A percentile compares a stretch with the other conserved stretches of the same genome.
Evolutionary conservation across 35 echinoderm and acorn worm genomes (phyloP).

Genomic region (Anneissia japonica): DNA sequence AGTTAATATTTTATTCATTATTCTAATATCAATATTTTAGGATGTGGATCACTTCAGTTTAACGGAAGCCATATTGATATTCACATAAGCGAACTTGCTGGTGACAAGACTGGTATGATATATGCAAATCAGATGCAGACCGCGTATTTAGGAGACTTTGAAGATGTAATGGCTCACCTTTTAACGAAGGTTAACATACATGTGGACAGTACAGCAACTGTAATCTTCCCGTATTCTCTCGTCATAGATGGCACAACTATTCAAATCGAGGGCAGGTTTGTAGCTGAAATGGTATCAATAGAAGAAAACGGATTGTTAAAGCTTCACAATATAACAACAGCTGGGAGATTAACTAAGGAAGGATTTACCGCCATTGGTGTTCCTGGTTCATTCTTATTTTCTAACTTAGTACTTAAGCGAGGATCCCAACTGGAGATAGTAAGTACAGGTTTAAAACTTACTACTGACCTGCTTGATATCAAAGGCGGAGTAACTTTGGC

Average conservation of each 20-base stretch:
- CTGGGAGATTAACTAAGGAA: slow-evolving; percentile 10
- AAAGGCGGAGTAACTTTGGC: slow-evolving; percentile 44
- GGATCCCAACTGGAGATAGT: slow-evolving; percentile 24
- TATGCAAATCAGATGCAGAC: slow-evolving; percentile 29
- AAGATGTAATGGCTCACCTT: slow-evolving; percentile 12
- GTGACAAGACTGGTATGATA: slow-evolving; percentile 62
- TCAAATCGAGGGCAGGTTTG: slow-evolving; percentile 33
- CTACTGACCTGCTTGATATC: slow-evolving; percentile 55
- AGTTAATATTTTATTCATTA: background rate
- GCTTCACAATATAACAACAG: slow-evolving; percentile 12
- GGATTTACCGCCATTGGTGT: slow-evolving; percentile 24
- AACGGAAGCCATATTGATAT: slow-evolving; percentile 21
- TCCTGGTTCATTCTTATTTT: slow-evolving; percentile 52
- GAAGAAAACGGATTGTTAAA: slow-evolving; percentile 44
- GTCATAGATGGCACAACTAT: slow-evolving; percentile 55
- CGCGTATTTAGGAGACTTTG: slow-evolving; percentile 20
- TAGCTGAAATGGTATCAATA: slow-evolving; percentile 44
- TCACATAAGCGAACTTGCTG: slow-evolving; percentile 17
- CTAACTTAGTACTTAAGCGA: slow-evolving; percentile 43
- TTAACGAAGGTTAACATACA: slow-evolving; percentile 46
- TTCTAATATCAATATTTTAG: slow-evolving; percentile 16
- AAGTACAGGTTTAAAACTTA: slow-evolving; percentile 25
- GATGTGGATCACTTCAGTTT: slow-evolving; percentile 37
- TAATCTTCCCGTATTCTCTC: slow-evolving; percentile 48
- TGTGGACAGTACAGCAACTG: slow-evolving; percentile 9